phyloP scores from a whole-genome alignment of 2,113 vertebrate genomes.

The Archocentrus centrarchus region DNA sequence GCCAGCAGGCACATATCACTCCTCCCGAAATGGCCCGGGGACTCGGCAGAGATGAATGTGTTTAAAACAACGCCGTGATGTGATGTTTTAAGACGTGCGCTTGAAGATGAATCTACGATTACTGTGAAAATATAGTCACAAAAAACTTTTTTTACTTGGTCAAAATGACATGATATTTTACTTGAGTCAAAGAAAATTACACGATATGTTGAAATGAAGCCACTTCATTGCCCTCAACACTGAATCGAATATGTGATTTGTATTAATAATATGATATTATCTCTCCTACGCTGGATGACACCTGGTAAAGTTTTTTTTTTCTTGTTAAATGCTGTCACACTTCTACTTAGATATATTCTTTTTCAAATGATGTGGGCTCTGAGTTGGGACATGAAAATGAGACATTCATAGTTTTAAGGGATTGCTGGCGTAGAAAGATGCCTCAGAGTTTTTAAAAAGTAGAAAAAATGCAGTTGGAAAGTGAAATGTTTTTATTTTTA shows the following conservation, averaged over 20 bases:
- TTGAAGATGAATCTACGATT: conserved; percentile 6
- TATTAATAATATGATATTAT: neutral
- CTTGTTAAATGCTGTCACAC: neutral
- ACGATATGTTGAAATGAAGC: conserved; percentile 1
- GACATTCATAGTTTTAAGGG: neutral
- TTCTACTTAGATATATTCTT: neutral
- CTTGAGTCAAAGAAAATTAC: neutral
- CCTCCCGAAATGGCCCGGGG: conserved; percentile 28
- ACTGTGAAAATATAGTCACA: neutral
- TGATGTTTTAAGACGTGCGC: conserved; percentile 16
- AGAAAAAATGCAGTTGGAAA: neutral
- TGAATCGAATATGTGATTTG: neutral
- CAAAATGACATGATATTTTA: neutral
- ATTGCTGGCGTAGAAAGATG: neutral
- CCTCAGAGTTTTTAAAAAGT: neutral
- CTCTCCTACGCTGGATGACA: neutral
- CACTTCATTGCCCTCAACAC: neutral
- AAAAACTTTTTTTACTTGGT: conserved; percentile 7
- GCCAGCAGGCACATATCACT: conserved; percentile 41
- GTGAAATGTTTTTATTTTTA: conserved; percentile 2
- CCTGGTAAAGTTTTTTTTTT: neutral
- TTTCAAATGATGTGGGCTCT: neutral
- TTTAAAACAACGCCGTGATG: conserved; percentile 10
- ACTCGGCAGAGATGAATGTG: conserved; percentile 38
- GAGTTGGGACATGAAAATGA: conserved; percentile 7